Base-by-base conservation (phyloP, 2,797 vertebrate genomes). In the Pyrrhura leucotis region DNA sequence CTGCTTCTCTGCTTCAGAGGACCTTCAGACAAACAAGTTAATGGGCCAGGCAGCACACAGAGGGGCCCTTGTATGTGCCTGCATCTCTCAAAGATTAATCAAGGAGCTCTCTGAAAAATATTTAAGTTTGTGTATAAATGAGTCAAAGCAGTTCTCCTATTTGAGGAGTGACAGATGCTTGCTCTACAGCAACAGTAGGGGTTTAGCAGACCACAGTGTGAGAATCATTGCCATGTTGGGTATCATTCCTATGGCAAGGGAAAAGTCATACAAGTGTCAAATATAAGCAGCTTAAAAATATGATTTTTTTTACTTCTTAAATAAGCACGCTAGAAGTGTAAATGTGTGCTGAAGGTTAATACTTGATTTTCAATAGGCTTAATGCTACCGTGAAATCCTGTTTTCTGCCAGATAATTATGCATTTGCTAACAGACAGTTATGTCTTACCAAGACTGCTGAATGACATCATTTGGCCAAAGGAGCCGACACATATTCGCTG, bases 361-460 rank as follows among this genome's bases (percentile, higher is more conserved):
- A 31, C 45, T 81, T 80, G 65, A 37, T 89, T 94, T 95, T 87
- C 78, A 68, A 10, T 42, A 69, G 47, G 47, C 39, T 75, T 81
- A 67, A 71, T 47, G 40, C 54, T 78, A 71, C 56, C 67, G 26
- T 47, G 67, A 86, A 94, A 88, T 93, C 68, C 44, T 3, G 1
- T 93, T 88, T 95, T 48, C 78, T 69, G 73, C 48, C 45, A 85
- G 71, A 35, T 66, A 84, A 96, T 84, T 37, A 77, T 7, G 37
- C 79, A 35, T 59, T 88, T 83, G 54, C 72, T 53, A 39, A 35
- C 51, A 66, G 42, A 10, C 44, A 21, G 11, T 37, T 33, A 7
- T 14, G n/a, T 69, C 98, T 99, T 98, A 99, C 99, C 99, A 99
- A 84, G 98, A 98, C 95, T 99, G 99, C 80, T 99, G 99, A 86